Conservation (phyloP, 2,113 vertebrate species). For the Eurystomus gularis region DNA sequence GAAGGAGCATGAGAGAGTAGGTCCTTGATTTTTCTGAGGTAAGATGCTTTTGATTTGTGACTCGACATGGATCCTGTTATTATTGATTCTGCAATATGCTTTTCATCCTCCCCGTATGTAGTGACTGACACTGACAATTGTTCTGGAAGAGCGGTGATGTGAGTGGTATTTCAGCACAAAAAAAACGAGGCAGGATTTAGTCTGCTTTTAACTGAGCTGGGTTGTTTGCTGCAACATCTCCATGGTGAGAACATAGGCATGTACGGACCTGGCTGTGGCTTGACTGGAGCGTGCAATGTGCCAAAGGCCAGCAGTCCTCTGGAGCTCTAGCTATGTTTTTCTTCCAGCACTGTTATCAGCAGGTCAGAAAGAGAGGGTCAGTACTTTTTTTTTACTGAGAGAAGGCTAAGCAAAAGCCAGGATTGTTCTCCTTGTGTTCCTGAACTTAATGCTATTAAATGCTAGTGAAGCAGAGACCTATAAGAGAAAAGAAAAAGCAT, state of each 20-base stretch:
- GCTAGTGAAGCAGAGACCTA: neutral
- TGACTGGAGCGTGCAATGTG: neutral
- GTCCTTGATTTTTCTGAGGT: neutral
- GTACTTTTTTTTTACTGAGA: neutral
- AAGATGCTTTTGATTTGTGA: constrained; percentile 17
- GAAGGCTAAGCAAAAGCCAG: neutral
- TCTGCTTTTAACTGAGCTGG: neutral
- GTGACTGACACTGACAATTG: neutral
- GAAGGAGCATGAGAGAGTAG: neutral
- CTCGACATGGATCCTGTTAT: neutral
- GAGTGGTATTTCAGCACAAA: neutral
- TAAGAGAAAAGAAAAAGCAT: neutral
- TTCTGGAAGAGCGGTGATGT: neutral
- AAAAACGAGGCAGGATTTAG: neutral
- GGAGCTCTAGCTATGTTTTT: neutral
- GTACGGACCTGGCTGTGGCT: neutral
- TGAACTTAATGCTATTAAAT: neutral
- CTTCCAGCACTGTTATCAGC: neutral
- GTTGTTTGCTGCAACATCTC: neutral
- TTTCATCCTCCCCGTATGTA: neutral
- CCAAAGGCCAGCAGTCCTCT: neutral
- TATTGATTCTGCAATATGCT: neutral
- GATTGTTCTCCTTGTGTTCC: neutral
- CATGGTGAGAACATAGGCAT: neutral
- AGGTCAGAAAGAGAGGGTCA: neutral